A percentile compares a stretch with the other conserved stretches of the same genome.
These are phyloP conservation scores for Imbricaverruca yamaguchii DNA, from an alignment of 2,888 invertebrate genomes.

Conservation along the genomic window DNA sequence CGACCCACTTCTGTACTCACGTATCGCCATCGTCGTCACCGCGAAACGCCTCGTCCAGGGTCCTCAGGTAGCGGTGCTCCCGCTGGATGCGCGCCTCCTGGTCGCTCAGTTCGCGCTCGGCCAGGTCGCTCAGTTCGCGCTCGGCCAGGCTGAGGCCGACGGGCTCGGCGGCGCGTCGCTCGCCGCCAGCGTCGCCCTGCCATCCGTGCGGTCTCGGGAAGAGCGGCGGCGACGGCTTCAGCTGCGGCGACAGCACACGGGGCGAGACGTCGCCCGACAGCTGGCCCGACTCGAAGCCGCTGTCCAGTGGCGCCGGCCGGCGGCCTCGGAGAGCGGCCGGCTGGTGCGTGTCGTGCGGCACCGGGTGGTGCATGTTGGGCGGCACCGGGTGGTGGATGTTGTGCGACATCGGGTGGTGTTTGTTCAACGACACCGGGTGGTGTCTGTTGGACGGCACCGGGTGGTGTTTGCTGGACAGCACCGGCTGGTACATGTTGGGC, in stretches of 20 bases:
- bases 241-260: neutral
- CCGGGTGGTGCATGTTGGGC: too few relatives aligned
- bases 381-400: too few relatives aligned
- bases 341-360: too few relatives aligned
- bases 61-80: neutral
- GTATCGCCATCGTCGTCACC: conserved; percentile 3
- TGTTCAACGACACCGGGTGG: too few relatives aligned
- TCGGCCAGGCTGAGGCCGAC: neutral
- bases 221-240: neutral
- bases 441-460: too few relatives aligned
- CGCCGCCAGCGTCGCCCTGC: neutral
- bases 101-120: neutral
- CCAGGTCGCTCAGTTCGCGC: neutral
- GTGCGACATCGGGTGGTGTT: too few relatives aligned
- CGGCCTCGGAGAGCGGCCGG: too few relatives aligned
- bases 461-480: too few relatives aligned
- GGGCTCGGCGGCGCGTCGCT: neutral
- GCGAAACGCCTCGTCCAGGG: neutral
- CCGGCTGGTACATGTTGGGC: too few relatives aligned
- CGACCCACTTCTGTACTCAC: neutral
- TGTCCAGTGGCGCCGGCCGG: neutral
- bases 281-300: conserved; percentile 2
- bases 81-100: neutral
- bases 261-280: neutral
- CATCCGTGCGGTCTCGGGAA: neutral